Evolutionary conservation across 1,140 invertebrate genomes (phyloP).

Genomic region (Coptotermes formosanus): DNA sequence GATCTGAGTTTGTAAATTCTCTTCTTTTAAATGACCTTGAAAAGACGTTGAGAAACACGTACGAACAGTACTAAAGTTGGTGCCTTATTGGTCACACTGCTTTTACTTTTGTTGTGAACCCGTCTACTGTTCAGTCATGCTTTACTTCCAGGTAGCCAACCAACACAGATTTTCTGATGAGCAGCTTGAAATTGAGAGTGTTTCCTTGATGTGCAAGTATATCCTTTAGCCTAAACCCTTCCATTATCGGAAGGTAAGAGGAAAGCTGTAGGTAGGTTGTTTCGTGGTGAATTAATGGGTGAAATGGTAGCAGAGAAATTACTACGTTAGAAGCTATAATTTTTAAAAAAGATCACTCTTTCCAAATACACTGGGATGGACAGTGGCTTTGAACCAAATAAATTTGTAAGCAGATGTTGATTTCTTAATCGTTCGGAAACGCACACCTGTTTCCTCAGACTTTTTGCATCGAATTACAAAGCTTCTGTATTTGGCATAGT

Average conservation of each 20-base stretch:
- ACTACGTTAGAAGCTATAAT: background rate
- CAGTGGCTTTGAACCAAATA: background rate
- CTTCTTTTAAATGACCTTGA: too few relatives aligned
- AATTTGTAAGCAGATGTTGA: background rate
- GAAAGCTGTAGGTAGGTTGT: background rate
- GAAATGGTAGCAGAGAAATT: background rate
- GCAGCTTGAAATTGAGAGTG: too few relatives aligned
- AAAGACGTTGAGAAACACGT: too few relatives aligned
- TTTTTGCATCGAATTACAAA: background rate
- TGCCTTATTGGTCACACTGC: too few relatives aligned
- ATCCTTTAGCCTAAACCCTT: background rate
- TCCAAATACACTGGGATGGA: background rate
- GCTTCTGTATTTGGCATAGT: background rate
- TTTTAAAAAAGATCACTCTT: background rate
- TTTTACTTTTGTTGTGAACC: too few relatives aligned
- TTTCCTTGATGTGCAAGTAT: too few relatives aligned
- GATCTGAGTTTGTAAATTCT: too few relatives aligned
- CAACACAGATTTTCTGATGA: too few relatives aligned
- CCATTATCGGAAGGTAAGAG: background rate
- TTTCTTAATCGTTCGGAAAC: background rate
- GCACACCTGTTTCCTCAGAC: background rate
- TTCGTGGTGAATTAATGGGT: background rate
- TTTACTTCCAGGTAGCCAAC: too few relatives aligned
- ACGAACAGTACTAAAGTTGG: too few relatives aligned
- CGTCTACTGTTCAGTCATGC: too few relatives aligned